A percentile compares a stretch with the other conserved stretches of the same genome.
Conservation (phyloP, 2,888 invertebrate species). For the Tetropium fuscum region DNA sequence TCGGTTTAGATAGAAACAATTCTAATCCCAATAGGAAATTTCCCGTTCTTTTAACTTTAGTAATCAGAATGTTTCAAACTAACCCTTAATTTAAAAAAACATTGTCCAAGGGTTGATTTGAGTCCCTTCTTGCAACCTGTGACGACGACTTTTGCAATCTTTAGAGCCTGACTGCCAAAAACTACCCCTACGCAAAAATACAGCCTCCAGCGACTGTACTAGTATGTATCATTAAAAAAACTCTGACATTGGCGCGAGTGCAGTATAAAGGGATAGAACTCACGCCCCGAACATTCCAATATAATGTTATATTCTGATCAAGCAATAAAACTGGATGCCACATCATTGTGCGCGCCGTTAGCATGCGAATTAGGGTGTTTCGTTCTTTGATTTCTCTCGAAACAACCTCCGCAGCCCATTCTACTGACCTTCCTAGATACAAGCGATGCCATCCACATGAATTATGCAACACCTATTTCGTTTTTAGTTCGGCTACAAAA, state of each 20-base stretch:
- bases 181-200: too few species aligned
- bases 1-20: too few species aligned
- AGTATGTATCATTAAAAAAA: conserved; percentile 19
- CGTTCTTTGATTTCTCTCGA: conserved; percentile 61
- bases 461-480: conserved; percentile 58
- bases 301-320: conserved; percentile 65
- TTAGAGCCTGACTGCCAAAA: too few species aligned
- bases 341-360: conserved; percentile 62
- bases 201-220: too few species aligned
- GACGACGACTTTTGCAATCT: too few species aligned
- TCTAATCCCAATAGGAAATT: too few species aligned
- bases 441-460: conserved; percentile 54
- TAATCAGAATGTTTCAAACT: too few species aligned
- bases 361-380: conserved; percentile 64
- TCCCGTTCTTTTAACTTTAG: too few species aligned
- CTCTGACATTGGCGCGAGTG: background rate
- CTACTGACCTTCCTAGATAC: conserved; percentile 58
- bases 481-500: conserved; percentile 38
- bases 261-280: conserved; percentile 50
- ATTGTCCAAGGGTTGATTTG: too few species aligned
- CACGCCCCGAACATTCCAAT: conserved; percentile 57
- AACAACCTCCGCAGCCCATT: conserved; percentile 52
- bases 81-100: too few species aligned
- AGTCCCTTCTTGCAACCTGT: too few species aligned
- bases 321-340: conserved; percentile 65